phyloP scores from a whole-genome alignment of 2,113 vertebrate species.

The Apteryx mantelli region DNA sequence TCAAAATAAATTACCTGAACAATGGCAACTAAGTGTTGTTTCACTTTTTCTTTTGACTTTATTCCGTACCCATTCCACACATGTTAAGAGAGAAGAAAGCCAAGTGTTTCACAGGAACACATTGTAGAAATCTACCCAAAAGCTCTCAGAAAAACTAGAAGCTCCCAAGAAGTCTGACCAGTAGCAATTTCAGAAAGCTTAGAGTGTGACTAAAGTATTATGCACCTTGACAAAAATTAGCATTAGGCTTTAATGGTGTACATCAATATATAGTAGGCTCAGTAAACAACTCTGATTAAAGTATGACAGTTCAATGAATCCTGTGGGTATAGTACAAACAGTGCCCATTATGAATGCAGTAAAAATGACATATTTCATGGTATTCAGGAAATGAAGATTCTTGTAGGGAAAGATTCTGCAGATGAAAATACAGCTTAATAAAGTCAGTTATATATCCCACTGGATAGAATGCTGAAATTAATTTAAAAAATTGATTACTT shows the following conservation, averaged over 20 bases:
- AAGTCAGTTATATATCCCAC: background rate
- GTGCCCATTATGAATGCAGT: background rate
- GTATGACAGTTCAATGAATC: background rate
- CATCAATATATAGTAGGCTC: background rate
- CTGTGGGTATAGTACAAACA: background rate
- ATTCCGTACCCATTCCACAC: background rate
- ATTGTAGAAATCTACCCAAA: background rate
- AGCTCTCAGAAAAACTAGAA: background rate
- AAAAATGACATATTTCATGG: background rate
- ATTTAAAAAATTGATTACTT: background rate
- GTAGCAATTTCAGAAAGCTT: background rate
- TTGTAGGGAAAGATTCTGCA: background rate
- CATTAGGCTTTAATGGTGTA: background rate
- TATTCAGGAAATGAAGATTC: slow-evolving; percentile 33
- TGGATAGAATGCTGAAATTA: background rate
- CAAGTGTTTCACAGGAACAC: background rate
- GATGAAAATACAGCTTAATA: background rate
- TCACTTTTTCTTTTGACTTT: background rate
- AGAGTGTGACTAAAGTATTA: background rate
- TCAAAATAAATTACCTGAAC: background rate
- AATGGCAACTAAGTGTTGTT: background rate
- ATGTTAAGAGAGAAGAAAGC: background rate
- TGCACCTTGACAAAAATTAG: background rate
- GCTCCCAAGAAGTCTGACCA: background rate
- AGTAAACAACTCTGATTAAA: slow-evolving; percentile 17